These are phyloP conservation scores for Megaceryle alcyon DNA, from an alignment of 2,797 vertebrate genomes.

Conservation along the genomic window DNA sequence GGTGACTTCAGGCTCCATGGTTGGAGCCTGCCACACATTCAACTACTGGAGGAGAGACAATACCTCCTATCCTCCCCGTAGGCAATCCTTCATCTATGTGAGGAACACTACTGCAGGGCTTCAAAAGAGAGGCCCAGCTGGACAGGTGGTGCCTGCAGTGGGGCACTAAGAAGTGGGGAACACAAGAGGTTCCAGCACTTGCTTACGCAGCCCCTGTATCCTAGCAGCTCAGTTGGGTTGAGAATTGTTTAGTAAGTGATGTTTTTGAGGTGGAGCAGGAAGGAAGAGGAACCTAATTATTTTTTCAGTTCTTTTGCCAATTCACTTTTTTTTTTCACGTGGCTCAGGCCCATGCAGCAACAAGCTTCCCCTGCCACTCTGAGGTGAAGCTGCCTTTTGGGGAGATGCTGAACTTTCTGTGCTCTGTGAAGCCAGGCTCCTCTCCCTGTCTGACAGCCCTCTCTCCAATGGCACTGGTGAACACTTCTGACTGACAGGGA, in stretches of 20 bases:
- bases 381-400: neutral
- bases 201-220: fast-evolving
- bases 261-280: neutral
- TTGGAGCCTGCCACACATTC: fast-evolving
- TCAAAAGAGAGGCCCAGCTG: neutral
- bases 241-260: neutral
- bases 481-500: neutral
- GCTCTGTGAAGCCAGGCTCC: neutral
- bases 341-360: fast-evolving
- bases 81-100: neutral
- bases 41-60: neutral
- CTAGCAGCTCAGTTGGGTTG: neutral
- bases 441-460: neutral
- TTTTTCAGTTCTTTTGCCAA: neutral
- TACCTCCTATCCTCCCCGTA: neutral
- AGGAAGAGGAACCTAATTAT: neutral
- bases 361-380: neutral
- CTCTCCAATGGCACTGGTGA: neutral
- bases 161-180: neutral
- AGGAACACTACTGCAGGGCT: neutral
- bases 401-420: neutral
- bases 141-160: fast-evolving
- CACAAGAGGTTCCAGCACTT: neutral
- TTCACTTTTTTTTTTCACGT: neutral
- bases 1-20: neutral